Evolutionary conservation across 1,140 invertebrate genomes (phyloP).

Genomic region (Megalopta genalis): DNA sequence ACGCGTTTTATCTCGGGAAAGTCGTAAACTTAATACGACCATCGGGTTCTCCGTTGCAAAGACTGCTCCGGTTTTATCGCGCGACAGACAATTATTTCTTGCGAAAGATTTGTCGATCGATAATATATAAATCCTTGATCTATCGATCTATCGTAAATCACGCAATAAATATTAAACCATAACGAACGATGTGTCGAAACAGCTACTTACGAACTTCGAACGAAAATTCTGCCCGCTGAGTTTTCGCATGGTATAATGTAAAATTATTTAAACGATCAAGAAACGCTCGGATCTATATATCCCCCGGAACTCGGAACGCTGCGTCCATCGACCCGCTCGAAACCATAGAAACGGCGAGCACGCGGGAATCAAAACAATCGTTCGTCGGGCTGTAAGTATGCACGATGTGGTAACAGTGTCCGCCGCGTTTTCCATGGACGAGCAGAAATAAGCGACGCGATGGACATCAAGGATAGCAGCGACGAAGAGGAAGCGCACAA

Average conservation of each 20-base stretch:
- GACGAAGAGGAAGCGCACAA: slow-evolving; percentile 69
- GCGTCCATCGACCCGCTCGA: slow-evolving; percentile 35
- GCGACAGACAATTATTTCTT: neutral
- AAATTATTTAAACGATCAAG: too few relatives aligned
- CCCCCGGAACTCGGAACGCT: too few relatives aligned
- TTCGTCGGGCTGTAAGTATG: neutral
- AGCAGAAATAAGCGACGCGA: slow-evolving; percentile 9
- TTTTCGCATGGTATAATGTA: too few relatives aligned
- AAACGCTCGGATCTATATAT: too few relatives aligned
- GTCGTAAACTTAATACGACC: slow-evolving; percentile 14
- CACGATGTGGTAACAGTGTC: neutral
- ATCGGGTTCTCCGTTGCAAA: slow-evolving; percentile 22
- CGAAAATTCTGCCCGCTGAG: too few relatives aligned
- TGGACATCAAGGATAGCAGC: slow-evolving; percentile 69
- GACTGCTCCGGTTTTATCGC: slow-evolving; percentile 10
- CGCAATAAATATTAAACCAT: too few relatives aligned
- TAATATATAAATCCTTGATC: neutral
- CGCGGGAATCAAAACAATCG: slow-evolving; percentile 15
- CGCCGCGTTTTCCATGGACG: too few relatives aligned
- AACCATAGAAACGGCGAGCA: slow-evolving; percentile 31
- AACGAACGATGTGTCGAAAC: neutral
- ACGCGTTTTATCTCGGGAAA: neutral
- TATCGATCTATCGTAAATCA: too few relatives aligned
- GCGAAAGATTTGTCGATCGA: neutral
- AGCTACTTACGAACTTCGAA: too few relatives aligned